A percentile compares a stretch with the other conserved stretches of the same genome.
Evolutionary conservation across 2,797 vertebrate genomes (phyloP).

Genomic region (Psittacula echo): DNA sequence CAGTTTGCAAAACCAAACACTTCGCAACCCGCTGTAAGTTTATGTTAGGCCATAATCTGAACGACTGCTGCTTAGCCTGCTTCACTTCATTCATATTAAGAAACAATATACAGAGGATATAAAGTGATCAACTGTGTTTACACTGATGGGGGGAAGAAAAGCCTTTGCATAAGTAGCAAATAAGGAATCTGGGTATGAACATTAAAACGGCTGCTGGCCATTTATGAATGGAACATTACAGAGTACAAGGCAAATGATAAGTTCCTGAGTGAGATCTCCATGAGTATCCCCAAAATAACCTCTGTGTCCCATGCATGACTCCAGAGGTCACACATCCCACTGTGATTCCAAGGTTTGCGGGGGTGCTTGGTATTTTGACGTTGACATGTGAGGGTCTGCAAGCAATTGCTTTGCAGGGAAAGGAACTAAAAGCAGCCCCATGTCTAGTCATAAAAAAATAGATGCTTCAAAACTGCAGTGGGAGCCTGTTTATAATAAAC

Average conservation of each 20-base stretch:
- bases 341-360: background rate
- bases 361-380: fast-evolving
- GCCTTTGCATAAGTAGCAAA: conserved; percentile 6
- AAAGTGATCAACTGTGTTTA: conserved; percentile 69
- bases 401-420: background rate
- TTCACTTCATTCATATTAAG: conserved; percentile 65
- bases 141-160: background rate
- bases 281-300: conserved; percentile 20
- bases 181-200: background rate
- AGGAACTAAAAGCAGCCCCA: too few species aligned
- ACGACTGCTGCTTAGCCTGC: conserved; percentile 44
- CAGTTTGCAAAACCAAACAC: conserved; percentile 67
- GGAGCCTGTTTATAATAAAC: conserved; percentile 38
- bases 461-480: conserved; percentile 11
- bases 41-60: conserved; percentile 43
- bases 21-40: conserved; percentile 40
- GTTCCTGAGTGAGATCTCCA: background rate
- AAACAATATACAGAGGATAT: conserved; percentile 70
- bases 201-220: background rate
- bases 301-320: fast-evolving
- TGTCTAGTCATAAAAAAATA: conserved; percentile 46
- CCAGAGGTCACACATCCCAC: background rate
- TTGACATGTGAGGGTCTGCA: background rate
- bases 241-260: background rate
- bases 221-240: background rate